These are phyloP conservation scores for Bombus sylvicola DNA, from an alignment of 1,140 invertebrate species.

Conservation along the genomic window DNA sequence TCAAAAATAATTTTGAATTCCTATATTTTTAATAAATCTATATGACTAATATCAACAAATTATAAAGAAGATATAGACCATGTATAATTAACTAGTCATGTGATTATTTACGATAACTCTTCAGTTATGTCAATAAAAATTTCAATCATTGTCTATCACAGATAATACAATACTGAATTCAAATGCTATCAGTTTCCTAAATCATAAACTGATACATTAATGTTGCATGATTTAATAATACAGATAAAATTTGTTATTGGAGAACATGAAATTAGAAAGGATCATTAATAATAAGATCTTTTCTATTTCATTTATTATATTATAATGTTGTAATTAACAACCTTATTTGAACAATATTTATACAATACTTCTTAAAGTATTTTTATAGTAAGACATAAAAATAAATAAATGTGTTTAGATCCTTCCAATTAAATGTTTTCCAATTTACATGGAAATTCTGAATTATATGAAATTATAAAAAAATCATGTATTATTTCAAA, in stretches of 20 bases:
- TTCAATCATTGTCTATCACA: slow-evolving; percentile 27
- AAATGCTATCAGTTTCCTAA: slow-evolving; percentile 26
- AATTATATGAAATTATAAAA: slow-evolving; percentile 15
- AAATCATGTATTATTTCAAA: slow-evolving; percentile 19
- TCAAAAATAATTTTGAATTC: not conserved
- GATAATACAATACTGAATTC: slow-evolving; percentile 20
- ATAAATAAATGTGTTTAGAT: not conserved
- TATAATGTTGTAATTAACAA: not conserved
- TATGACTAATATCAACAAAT: slow-evolving; percentile 15
- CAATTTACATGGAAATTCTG: slow-evolving; percentile 44
- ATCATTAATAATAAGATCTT: not conserved
- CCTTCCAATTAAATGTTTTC: slow-evolving; percentile 41
- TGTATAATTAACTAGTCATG: not conserved
- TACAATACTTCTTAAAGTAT: not conserved
- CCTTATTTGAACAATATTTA: not conserved
- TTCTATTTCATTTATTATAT: not conserved
- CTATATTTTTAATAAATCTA: not conserved
- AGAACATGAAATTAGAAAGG: slow-evolving; percentile 35
- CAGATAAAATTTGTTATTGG: slow-evolving; percentile 25
- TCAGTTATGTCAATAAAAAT: slow-evolving; percentile 19
- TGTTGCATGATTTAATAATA: slow-evolving; percentile 27
- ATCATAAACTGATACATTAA: slow-evolving; percentile 21
- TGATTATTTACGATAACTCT: not conserved
- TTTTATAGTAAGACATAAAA: not conserved
- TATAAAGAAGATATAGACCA: slow-evolving; percentile 29